phyloP scores from a whole-genome alignment of 2,888 invertebrate genomes.

The Aphelenchoides bicaudatus region DNA sequence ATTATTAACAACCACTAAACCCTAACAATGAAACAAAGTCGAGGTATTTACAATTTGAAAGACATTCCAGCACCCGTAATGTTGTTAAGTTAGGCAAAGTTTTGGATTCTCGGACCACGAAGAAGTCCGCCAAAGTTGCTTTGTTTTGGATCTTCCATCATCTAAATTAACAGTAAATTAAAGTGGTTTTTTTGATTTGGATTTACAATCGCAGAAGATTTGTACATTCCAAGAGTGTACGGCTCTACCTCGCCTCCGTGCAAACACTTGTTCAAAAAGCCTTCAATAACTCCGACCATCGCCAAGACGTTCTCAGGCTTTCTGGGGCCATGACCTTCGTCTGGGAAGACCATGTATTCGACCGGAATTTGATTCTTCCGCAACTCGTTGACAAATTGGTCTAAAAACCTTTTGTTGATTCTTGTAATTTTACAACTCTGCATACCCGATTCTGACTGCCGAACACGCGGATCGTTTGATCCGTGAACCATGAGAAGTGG shows the following conservation, averaged over 20 bases:
- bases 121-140: no score
- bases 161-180: no score
- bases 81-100: no score
- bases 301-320: conserved; percentile 46
- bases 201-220: conserved; percentile 53
- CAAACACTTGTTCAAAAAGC: conserved; percentile 52
- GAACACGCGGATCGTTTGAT: conserved; percentile 58
- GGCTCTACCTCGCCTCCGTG: conserved; percentile 47
- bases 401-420: conserved; percentile 15
- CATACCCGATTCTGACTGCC: conserved; percentile 47
- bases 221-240: conserved; percentile 52
- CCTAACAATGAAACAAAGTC: no score
- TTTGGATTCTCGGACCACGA: no score
- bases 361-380: conserved; percentile 56
- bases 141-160: no score
- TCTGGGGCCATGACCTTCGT: conserved; percentile 57
- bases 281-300: conserved; percentile 56
- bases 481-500: conserved; percentile 59
- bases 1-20: no score
- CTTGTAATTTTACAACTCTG: not conserved
- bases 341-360: conserved; percentile 56
- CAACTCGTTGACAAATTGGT: conserved; percentile 55
- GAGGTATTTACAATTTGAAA: no score
- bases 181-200: no score
- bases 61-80: no score